These are phyloP conservation scores for Halictus ligatus DNA, from an alignment of 2,888 invertebrate genomes.

Conservation along the genomic window DNA sequence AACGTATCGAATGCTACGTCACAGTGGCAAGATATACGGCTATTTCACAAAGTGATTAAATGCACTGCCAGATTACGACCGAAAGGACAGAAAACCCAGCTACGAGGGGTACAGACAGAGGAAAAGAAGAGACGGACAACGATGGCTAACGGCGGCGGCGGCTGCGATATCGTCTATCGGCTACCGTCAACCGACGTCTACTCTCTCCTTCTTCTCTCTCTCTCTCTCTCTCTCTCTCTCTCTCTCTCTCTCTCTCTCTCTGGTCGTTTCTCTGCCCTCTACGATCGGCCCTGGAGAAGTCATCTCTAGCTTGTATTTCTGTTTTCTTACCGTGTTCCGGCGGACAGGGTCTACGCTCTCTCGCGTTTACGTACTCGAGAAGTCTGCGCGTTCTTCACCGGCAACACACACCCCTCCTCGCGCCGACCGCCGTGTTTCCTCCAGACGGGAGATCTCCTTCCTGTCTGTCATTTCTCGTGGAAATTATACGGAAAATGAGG, in stretches of 20 bases:
- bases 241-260: neutral
- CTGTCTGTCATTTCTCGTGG: conserved; percentile 62
- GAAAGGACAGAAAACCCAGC: conserved; percentile 8
- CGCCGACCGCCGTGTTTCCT: neutral
- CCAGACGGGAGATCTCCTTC: conserved; percentile 41
- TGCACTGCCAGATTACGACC: conserved; percentile 82
- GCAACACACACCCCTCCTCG: neutral
- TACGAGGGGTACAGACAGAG: neutral
- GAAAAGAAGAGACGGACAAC: conserved; percentile 35
- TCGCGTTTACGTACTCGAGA: conserved; percentile 44
- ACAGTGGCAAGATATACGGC: conserved; percentile 79
- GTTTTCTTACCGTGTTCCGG: conserved; percentile 5
- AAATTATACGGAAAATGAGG: conserved; percentile 66
- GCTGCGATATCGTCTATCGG: conserved; percentile 62
- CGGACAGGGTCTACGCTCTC: conserved; percentile 1
- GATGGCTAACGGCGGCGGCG: conserved; percentile 26
- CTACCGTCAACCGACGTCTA: conserved; percentile 39
- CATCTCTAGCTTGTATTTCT: conserved; percentile 28
- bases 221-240: neutral
- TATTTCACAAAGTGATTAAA: conserved; percentile 83
- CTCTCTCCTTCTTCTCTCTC: neutral
- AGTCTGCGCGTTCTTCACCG: conserved; percentile 36
- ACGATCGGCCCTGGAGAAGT: conserved; percentile 41
- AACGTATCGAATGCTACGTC: conserved; percentile 83
- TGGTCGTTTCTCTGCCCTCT: conserved; percentile 24